phyloP scores from a whole-genome alignment of 2,888 invertebrate species.

The Mechanitis mazaeus region DNA sequence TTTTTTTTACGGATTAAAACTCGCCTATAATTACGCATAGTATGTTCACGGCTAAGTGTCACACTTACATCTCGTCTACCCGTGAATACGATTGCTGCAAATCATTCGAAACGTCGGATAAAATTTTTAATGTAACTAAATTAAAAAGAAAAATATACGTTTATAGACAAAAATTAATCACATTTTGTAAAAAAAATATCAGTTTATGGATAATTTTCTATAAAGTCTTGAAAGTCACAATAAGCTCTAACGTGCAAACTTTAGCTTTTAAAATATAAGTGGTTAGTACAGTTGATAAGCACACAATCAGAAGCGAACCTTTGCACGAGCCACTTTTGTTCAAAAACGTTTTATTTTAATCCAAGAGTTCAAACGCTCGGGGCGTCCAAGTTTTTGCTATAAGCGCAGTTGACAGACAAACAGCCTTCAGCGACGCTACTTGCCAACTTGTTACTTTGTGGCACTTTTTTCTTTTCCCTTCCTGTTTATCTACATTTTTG shows the following conservation, averaged over 20 bases:
- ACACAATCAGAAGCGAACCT: constrained; percentile 5
- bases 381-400: constrained; percentile 22
- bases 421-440: constrained; percentile 16
- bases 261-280: background rate
- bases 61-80: too few relatives aligned
- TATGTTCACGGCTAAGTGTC: too few relatives aligned
- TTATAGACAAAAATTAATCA: too few relatives aligned
- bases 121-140: too few relatives aligned
- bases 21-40: too few relatives aligned
- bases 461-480: constrained; percentile 17
- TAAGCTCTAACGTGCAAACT: background rate
- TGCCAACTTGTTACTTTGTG: constrained; percentile 22
- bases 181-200: too few relatives aligned
- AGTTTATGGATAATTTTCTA: too few relatives aligned
- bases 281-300: background rate
- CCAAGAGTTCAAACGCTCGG: constrained; percentile 16
- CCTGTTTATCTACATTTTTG: constrained; percentile 19
- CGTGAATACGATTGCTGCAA: too few relatives aligned
- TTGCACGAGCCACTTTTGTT: constrained; percentile 4
- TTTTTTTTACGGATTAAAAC: too few relatives aligned
- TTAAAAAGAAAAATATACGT: too few relatives aligned
- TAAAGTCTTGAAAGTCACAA: background rate
- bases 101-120: too few relatives aligned
- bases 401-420: constrained; percentile 25
- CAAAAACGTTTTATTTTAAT: constrained; percentile 6